Base-by-base conservation (phyloP, 2,113 vertebrate genomes). In the Carassius carassius region DNA sequence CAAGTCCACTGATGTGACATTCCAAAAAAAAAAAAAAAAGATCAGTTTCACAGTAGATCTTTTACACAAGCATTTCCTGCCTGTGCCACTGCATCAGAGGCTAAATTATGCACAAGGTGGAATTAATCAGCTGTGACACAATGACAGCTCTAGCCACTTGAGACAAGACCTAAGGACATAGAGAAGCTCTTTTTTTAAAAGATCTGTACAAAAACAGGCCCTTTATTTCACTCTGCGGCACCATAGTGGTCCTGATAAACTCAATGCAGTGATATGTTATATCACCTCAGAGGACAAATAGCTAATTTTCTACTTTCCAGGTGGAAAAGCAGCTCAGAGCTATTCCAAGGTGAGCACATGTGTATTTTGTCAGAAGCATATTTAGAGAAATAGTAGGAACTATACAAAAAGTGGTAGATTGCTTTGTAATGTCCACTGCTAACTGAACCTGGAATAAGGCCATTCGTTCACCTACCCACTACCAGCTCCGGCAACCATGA, bases 91-190 rank as follows among this genome's bases (percentile, higher is more conserved):
- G 90, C 77, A 88, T 83, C 83, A 84, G 91, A 91, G 89, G 82
- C 89, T 92, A 91, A 94, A 94, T 94, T 93, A 94, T 94, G 91
- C 91, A 94, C 91, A 90, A 92, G 91, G 91, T 89, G 84, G 84
- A 92, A 92, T 94, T 92, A 94, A 94, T 93, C 90, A 91, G 89
- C 91, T 89, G 84, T 90, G 91, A 93, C 93, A 93, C 80, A 51
- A 86, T 92, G 92, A 93, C 92, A 91, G 93, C 89, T 90, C 93
- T 92, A 90, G 92, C 91, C 91, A 92, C 90, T 90, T 86, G 87
- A 90, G 90, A 87, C 87, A 83, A 89, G 89, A 86, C 78, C 84
- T 88, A 87, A 92, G 90, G 85, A 88, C 89, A 88, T 82, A 81
- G 83, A 10, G 84, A 91, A 90, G 58, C 91, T 89, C 90, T 89